Evolutionary conservation across 1,140 invertebrate genomes (phyloP).

Genomic region (Atta texana): DNA sequence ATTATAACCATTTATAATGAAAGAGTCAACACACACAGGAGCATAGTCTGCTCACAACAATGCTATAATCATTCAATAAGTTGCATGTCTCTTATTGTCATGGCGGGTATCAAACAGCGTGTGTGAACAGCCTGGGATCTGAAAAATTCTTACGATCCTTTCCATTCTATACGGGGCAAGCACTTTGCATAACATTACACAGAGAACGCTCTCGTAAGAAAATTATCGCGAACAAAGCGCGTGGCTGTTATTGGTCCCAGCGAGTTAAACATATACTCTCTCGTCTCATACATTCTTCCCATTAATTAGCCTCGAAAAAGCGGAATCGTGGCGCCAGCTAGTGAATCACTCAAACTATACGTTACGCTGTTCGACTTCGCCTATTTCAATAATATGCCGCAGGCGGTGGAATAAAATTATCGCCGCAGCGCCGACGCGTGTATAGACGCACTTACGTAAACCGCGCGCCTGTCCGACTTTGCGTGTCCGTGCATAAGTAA

Average conservation of each 20-base stretch:
- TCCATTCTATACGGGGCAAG: conserved; percentile 21
- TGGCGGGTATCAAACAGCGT: neutral
- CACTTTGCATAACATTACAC: conserved; percentile 61
- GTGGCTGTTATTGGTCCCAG: conserved; percentile 60
- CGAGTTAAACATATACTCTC: conserved; percentile 42
- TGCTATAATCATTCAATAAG: neutral
- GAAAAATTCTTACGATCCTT: conserved; percentile 49
- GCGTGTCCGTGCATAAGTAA: neutral
- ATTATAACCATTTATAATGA: neutral
- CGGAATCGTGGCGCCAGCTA: conserved; percentile 74
- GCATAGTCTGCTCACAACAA: neutral
- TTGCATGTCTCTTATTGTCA: conserved; percentile 41
- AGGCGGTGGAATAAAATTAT: conserved; percentile 63
- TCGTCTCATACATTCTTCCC: conserved; percentile 60
- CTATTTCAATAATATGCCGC: conserved; percentile 56
- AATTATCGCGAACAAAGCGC: conserved; percentile 65
- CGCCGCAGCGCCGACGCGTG: conserved; percentile 42
- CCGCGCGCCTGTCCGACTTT: conserved; percentile 2
- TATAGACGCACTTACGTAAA: conserved; percentile 64
- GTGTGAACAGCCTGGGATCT: neutral
- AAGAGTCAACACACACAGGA: neutral
- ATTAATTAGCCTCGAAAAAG: conserved; percentile 74
- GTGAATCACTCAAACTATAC: conserved; percentile 68
- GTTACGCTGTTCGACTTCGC: conserved; percentile 57
- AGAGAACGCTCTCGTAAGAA: conserved; percentile 50